phyloP scores from a whole-genome alignment of 2,113 vertebrate genomes.

The Coptodon rendalli region DNA sequence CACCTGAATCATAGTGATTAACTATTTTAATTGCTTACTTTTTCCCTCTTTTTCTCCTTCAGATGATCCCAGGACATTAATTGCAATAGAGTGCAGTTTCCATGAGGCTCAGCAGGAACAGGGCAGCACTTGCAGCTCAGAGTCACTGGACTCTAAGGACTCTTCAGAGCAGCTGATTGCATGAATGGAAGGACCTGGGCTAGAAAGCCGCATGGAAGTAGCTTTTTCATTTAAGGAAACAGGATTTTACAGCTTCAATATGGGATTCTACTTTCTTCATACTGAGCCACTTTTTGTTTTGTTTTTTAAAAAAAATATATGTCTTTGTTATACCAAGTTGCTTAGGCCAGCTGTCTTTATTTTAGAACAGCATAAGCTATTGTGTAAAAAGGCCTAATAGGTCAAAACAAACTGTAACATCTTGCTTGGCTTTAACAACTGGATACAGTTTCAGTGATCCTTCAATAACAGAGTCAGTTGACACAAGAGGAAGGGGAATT shows the following conservation, averaged over 20 bases:
- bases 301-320: no score
- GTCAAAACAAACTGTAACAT: neutral
- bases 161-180: slow-evolving; percentile 38
- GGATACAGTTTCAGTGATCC: neutral
- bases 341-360: neutral
- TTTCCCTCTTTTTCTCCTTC: neutral
- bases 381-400: neutral
- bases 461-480: neutral
- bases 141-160: slow-evolving; percentile 50
- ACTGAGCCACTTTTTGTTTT: neutral
- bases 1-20: neutral
- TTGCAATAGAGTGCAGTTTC: slow-evolving; percentile 78
- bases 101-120: slow-evolving; percentile 85
- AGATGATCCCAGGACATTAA: slow-evolving; percentile 42
- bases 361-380: neutral
- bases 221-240: neutral
- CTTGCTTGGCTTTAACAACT: neutral
- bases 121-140: slow-evolving; percentile 67
- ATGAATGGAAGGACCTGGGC: slow-evolving; percentile 12
- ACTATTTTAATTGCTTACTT: neutral
- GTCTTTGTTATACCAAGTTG: neutral
- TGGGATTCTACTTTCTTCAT: neutral
- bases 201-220: neutral
- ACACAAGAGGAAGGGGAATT: slow-evolving; percentile 21
- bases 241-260: neutral